Evolutionary conservation across 2,113 vertebrate species (phyloP), one percentile per base, ranked within the genome.

Genomic region (Gavialis gangeticus): DNA sequence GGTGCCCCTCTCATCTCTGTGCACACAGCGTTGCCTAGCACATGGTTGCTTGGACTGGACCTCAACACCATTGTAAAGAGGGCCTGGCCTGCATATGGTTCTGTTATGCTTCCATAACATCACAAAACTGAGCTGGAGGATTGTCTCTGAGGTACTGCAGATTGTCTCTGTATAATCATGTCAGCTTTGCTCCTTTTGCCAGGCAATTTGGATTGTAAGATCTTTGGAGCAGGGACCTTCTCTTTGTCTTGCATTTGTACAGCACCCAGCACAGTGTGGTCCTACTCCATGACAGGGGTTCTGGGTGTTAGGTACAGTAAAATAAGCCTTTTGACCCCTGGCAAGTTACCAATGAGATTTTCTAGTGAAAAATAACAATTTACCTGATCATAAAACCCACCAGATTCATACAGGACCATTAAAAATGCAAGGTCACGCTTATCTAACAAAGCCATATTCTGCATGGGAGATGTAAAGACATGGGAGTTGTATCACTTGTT

Each of bases 341-440:
- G 7, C 91, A 94, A 92, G 63, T 96, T 95, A 95, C 84, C 94
- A 91, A 83, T 76, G 92, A 94, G 79, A 59, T 75, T 19, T n/a
- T 94, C 37, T 92, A 92, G 91, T 82, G 37, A 79, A 92, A 92
- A 57, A 37, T 80, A 96, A 87, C 93, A 67, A 67, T 28, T 67
- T 28, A 67, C 17, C n/a, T 67, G 64, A 30, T n/a, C 77, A 62
- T 63, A 84, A 94, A 77, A 90, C 30, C 56, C 75, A 66, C 12
- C 90, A 75, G 88, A 90, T 82, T 66, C 6, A 56, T 75, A 22
- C 19, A 10, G 28, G 46, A 91, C 28, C 21, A 28, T 13, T 67
- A 67, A 82, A 19, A 28, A 54, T 3, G 77, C n/a, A 28, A 84
- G 19, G 30, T 85, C 87, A 64, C 4, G 4, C 34, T 59, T 28